Conservation (phyloP, 1,140 invertebrate species). For the Drosophila lini region DNA sequence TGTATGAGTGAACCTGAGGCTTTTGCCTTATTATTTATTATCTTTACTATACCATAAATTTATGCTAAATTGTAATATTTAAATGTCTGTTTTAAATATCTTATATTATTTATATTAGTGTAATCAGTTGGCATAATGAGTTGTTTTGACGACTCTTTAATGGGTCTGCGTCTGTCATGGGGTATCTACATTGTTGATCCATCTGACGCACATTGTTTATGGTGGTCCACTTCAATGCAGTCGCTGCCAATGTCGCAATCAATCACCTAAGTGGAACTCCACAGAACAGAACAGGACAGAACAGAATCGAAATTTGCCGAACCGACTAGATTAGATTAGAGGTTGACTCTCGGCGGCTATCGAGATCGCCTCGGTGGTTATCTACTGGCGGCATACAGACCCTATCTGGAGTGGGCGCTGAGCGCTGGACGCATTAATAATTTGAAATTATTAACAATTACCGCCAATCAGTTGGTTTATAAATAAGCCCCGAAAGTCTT, state of each 20-base stretch:
- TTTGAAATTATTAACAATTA: constrained; percentile 76
- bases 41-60: no score
- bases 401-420: constrained; percentile 47
- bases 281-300: constrained; percentile 6
- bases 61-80: no score
- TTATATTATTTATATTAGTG: not conserved
- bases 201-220: constrained; percentile 41
- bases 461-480: constrained; percentile 56
- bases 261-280: constrained; percentile 42
- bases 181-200: constrained; percentile 26
- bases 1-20: not conserved
- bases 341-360: constrained; percentile 9
- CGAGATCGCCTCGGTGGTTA: constrained; percentile 32
- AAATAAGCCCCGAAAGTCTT: constrained; percentile 39
- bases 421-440: constrained; percentile 45
- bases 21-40: not conserved
- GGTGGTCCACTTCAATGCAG: constrained; percentile 29
- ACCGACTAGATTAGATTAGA: constrained; percentile 51
- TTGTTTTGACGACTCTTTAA: constrained; percentile 25
- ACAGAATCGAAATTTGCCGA: constrained; percentile 5
- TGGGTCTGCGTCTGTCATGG: constrained; percentile 17
- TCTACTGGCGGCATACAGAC: constrained; percentile 20
- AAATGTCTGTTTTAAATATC: not conserved
- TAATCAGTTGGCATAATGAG: constrained; percentile 19
- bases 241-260: constrained; percentile 33